Evolutionary conservation across 35 echinoderm and acorn worm species (phyloP), one percentile per base, ranked within the genome.

Genomic region (Apostichopus japonicus): DNA sequence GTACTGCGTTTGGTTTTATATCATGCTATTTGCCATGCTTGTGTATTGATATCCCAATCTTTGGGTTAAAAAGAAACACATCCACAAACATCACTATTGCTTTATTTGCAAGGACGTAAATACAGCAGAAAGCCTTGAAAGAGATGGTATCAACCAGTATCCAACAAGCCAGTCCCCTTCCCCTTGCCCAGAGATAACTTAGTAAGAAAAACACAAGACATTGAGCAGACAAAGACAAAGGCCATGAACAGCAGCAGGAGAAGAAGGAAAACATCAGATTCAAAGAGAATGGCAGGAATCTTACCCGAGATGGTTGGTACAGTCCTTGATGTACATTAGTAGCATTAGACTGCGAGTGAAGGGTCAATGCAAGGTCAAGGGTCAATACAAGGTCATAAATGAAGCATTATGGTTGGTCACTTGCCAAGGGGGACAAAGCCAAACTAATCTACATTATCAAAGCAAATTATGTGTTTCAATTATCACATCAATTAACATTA

Each of bases 261-360:
- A 6, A 83, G 33, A 83, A n/a, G n/a, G n/a, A 5, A 52, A 51
- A 23, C 33, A 83, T 17, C 4, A 54, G 16, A n/a, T 33, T 17
- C 55, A 10, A 13, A 33, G 52, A 83, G 7, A 33, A 5, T 54
- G 8, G 24, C 63, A 83, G 0, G 24, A 87, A 51, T 87, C 86
- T 87, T 87, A 87, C 86, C 86, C 86, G 56, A 62, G 56, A 62
- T 87, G 86, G 86, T 33, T 87, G 86, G 25, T 87, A 87, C 57
- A 87, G 63, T 87, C 86, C 86, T 16, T 53, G 86, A 51, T 87
- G 86, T 19, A 58, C 56, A 24, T 65, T 71, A 87, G 86, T 87
- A 87, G 56, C 53, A 58, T 87, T 62, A 71, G 86, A 71, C 86
- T 87, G 86, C 24, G 86, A 87, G 54, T 71, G 63, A 87, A 87